phyloP scores from a whole-genome alignment of 2,797 vertebrate genomes.

The Pangasius djambal region DNA sequence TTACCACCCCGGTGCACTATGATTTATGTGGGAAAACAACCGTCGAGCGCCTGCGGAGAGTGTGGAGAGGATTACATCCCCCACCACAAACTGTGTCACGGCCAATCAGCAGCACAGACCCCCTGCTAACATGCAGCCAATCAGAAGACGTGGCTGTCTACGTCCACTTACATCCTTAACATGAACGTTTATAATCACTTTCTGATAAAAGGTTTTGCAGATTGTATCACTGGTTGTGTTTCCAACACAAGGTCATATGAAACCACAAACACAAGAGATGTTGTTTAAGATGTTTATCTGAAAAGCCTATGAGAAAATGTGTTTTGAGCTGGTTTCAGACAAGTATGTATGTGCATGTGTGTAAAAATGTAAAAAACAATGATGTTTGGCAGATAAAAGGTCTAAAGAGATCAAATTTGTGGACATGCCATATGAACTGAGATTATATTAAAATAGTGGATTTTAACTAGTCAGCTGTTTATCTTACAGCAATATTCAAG shows the following conservation, averaged over 20 bases:
- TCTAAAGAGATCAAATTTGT: not conserved
- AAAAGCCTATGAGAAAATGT: not conserved
- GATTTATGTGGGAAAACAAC: conserved; percentile 83
- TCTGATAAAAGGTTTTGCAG: conserved; percentile 47
- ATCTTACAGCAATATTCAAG: not conserved
- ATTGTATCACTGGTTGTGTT: conserved; percentile 35
- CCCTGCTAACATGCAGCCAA: conserved; percentile 72
- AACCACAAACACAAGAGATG: not conserved
- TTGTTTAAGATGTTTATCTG: conserved; percentile 22
- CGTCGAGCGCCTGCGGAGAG: conserved; percentile 73
- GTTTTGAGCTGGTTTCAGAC: not conserved
- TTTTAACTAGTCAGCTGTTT: not conserved
- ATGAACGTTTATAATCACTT: conserved; percentile 57
- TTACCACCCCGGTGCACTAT: conserved; percentile 79
- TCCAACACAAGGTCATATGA: not conserved
- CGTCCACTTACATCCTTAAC: conserved; percentile 52
- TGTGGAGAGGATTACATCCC: conserved; percentile 78
- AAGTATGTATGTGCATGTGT: not conserved
- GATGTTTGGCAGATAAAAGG: not conserved
- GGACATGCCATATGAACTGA: not conserved
- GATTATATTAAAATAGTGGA: not conserved
- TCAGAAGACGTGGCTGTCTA: conserved; percentile 56
- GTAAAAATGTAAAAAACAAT: not conserved
- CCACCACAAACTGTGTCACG: conserved; percentile 71
- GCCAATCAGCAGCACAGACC: conserved; percentile 74